phyloP scores from a whole-genome alignment of 2,797 vertebrate species.

The Uromys caudimaculatus region DNA sequence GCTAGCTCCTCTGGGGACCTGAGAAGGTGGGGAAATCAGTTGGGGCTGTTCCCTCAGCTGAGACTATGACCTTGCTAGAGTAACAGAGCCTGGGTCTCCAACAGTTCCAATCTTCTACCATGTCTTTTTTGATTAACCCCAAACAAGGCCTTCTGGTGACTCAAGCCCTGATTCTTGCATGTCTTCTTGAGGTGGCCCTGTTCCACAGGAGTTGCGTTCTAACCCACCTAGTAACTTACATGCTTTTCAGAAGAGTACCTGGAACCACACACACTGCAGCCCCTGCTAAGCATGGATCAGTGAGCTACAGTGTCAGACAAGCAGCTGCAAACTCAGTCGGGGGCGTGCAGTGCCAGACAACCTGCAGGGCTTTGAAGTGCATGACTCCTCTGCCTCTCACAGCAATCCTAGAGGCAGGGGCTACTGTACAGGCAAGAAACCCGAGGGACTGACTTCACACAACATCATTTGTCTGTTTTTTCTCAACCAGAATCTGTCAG shows the following conservation, averaged over 20 bases:
- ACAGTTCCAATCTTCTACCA: background rate
- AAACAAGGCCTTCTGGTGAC: background rate
- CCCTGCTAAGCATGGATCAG: fast-evolving
- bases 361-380: fast-evolving
- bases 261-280: fast-evolving
- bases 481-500: fast-evolving
- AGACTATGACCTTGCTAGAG: background rate
- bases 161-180: background rate
- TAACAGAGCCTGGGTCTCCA: background rate
- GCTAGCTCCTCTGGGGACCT: no score
- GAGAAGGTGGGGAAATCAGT: no score
- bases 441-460: background rate
- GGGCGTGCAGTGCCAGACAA: fast-evolving
- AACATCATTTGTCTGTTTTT: fast-evolving
- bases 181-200: background rate
- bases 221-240: fast-evolving
- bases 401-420: background rate
- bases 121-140: background rate
- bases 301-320: background rate
- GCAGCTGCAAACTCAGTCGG: fast-evolving
- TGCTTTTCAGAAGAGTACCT: fast-evolving
- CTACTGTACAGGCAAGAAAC: background rate
- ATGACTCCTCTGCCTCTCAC: fast-evolving
- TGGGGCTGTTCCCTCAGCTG: background rate
- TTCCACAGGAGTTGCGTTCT: background rate